Conservation (phyloP, 35 echinoderm and acorn worm genomes). For the Strongylocentrotus purpuratus region DNA sequence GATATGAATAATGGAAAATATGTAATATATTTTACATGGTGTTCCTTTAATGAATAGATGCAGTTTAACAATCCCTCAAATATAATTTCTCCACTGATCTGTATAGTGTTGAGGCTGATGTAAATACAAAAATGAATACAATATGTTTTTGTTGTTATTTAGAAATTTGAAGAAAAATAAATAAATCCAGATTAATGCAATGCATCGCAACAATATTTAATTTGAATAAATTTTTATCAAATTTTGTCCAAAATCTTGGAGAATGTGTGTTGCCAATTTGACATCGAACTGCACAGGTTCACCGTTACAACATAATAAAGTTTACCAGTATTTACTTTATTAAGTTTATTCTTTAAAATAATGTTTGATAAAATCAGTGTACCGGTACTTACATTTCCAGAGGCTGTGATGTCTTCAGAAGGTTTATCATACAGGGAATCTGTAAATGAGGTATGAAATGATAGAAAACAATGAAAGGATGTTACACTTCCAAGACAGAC, state of each 20-base stretch:
- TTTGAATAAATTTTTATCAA: too few relatives aligned
- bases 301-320: not conserved
- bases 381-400: constrained; percentile 96
- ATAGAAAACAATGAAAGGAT: not conserved
- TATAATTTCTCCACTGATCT: not conserved
- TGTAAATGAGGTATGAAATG: constrained; percentile 26
- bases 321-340: too few relatives aligned
- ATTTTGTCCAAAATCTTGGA: not conserved
- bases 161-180: not conserved
- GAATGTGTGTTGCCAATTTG: not conserved
- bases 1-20: not conserved
- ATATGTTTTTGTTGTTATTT: too few relatives aligned
- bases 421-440: constrained; percentile 64
- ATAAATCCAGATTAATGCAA: not conserved
- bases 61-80: not conserved
- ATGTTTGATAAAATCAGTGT: too few relatives aligned
- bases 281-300: not conserved
- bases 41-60: not conserved
- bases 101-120: not conserved
- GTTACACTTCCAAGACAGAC: not conserved
- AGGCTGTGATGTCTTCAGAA: constrained; percentile 77
- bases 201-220: not conserved
- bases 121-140: too few relatives aligned
- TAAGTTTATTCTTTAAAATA: too few relatives aligned
- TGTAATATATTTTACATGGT: not conserved